Percentiles rank a stretch among this genome's conserved stretches.
Conservation (phyloP, 1,140 invertebrate species). For the Helicoverpa armigera region DNA sequence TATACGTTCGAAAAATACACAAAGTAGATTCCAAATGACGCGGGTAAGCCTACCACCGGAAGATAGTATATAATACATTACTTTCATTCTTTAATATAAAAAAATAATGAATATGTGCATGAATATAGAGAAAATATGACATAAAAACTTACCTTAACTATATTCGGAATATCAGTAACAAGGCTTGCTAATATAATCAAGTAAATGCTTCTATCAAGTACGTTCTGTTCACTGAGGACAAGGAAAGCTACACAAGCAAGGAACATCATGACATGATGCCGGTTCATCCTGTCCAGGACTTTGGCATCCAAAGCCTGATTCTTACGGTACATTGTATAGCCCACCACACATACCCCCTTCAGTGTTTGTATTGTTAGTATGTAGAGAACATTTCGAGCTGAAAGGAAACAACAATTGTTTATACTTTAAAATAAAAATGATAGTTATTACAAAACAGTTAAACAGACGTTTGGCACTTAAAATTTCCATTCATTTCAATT, state of each 20-base stretch:
- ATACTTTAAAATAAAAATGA: no score
- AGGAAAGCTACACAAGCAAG: constrained; percentile 47
- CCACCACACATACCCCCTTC: constrained; percentile 33
- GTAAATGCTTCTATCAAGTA: constrained; percentile 62
- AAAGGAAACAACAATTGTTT: background rate
- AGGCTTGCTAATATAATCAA: constrained; percentile 61
- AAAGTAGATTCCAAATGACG: no score
- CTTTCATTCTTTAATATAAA: no score
- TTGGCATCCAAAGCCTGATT: constrained; percentile 37
- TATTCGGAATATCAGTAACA: constrained; percentile 60
- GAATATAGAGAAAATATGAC: no score
- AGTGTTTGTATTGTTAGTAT: constrained; percentile 59
- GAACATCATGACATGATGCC: constrained; percentile 51
- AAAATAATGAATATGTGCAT: no score
- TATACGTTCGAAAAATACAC: no score
- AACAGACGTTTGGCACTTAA: no score
- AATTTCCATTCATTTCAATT: no score
- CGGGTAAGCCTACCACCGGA: no score
- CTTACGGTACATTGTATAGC: constrained; percentile 40
- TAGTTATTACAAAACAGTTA: no score
- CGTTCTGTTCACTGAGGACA: constrained; percentile 53
- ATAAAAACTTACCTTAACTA: constrained; percentile 57
- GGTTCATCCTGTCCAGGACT: constrained; percentile 41
- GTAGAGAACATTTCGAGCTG: constrained; percentile 49
- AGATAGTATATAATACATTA: no score